Evolutionary conservation across 2,888 invertebrate species (phyloP), one percentile per base, ranked within the genome.

Genomic region (Zygothrica quintamaculata): DNA sequence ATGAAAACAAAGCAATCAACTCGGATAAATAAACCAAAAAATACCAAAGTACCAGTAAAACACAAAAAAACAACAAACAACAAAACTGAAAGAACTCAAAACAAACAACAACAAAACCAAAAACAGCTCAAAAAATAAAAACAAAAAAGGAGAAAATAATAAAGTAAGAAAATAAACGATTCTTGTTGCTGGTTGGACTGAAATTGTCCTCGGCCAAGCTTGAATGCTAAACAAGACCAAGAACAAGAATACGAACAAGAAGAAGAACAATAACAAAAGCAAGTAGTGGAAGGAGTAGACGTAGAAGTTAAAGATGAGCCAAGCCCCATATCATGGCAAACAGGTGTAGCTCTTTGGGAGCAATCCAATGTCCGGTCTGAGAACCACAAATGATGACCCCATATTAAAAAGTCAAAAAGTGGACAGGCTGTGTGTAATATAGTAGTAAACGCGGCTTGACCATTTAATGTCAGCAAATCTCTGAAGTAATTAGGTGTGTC

Each of bases 1-100:
- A 81, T 43, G 66, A 82, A 84, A 84, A 87, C 84, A 87, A 85
- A 84, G 85, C 85, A 87, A 87, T 84, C 85, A 84, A 69, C 79
- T 74, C 66, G 78, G 65, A 82, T 87, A 84, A 84, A 85, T 82
- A 84, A 85, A 85, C 82, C 76, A 76, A 86, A 86, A n/a, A 87
- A 76, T 70, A 51, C 69, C 80, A 77, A 79, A 84, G 79, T 75
- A 76, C 73, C 65, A 65, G 82, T 68, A 66, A 72, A 64, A 59
- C 57, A 74, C 53, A 56, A 50, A 51, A 58, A 69, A 67, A 29
- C 37, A 57, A 43, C 58, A 51, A 34, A 44, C 39, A 37, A 52
- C 36, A 47, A 31, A 13, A 44, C n/a, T n/a, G 16, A 12, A 26
- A 33, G 44, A 18, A 43, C 39, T 40, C 42, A 42, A 48, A 34